A percentile compares a stretch with the other conserved stretches of the same genome.
phyloP scores from a whole-genome alignment of 2,797 vertebrate species.

The Betta splendens region DNA sequence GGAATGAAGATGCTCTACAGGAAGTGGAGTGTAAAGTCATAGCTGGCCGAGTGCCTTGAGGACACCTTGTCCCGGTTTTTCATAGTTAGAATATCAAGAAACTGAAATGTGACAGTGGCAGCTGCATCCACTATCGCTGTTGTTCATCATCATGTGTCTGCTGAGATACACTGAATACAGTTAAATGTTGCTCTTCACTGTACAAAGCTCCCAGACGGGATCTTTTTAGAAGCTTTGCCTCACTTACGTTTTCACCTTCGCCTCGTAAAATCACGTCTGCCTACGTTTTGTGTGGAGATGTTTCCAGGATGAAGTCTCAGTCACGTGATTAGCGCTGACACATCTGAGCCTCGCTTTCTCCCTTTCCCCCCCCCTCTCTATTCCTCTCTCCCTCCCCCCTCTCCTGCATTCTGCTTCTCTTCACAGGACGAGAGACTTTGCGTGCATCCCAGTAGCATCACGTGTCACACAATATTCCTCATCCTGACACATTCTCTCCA shows the following conservation, averaged over 20 bases:
- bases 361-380: neutral
- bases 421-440: slow-evolving; percentile 30
- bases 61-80: slow-evolving; percentile 14
- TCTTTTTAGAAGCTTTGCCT: slow-evolving; percentile 39
- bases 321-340: slow-evolving; percentile 57
- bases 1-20: neutral
- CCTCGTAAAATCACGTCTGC: slow-evolving; percentile 28
- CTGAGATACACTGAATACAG: neutral
- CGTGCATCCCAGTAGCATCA: slow-evolving; percentile 42
- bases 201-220: slow-evolving; percentile 14
- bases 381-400: too few species aligned
- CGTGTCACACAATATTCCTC: slow-evolving; percentile 41
- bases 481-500: slow-evolving; percentile 38
- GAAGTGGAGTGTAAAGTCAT: slow-evolving; percentile 9
- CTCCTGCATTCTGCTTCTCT: slow-evolving; percentile 22
- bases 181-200: slow-evolving; percentile 8
- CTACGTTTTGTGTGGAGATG: slow-evolving; percentile 7
- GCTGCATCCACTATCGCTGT: slow-evolving; percentile 1
- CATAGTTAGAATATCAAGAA: neutral
- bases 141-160: slow-evolving; percentile 3
- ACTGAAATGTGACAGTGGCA: neutral
- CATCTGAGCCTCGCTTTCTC: slow-evolving; percentile 36
- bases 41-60: slow-evolving; percentile 16
- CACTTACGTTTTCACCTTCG: slow-evolving; percentile 22
- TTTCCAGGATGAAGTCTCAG: slow-evolving; percentile 32